These are phyloP conservation scores for Cyrtodaria siliqua DNA, from an alignment of 2,888 invertebrate species.

Conservation along the genomic window DNA sequence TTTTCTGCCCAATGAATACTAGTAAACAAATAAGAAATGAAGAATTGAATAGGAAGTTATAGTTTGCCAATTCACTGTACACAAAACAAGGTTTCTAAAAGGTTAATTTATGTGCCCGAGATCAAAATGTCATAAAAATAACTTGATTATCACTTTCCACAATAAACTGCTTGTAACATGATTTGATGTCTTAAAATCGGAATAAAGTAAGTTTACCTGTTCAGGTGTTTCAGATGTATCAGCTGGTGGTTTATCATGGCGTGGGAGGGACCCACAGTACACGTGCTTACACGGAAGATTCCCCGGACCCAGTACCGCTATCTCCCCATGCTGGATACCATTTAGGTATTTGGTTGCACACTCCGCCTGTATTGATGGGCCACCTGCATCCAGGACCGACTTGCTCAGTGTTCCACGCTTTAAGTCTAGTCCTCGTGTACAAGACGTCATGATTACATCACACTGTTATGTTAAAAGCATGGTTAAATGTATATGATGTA, in stretches of 20 bases:
- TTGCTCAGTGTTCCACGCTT: conserved; percentile 71
- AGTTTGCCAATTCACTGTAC: no score
- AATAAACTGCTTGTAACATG: no score
- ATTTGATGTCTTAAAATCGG: no score
- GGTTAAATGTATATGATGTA: no score
- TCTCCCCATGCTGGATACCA: conserved; percentile 68
- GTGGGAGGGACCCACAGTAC: conserved; percentile 57
- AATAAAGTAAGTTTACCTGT: conserved; percentile 25
- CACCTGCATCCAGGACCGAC: conserved; percentile 69
- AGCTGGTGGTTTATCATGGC: conserved; percentile 42
- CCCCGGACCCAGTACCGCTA: conserved; percentile 68
- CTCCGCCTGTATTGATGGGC: conserved; percentile 71
- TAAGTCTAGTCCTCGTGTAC: conserved; percentile 67
- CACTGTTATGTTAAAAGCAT: no score
- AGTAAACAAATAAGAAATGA: no score
- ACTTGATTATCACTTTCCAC: no score
- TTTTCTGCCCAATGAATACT: no score
- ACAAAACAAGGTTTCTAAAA: no score
- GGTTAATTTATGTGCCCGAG: no score
- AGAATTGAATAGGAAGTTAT: no score
- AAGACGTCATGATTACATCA: conserved; percentile 77
- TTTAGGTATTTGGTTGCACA: conserved; percentile 61
- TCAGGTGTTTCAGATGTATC: conserved; percentile 11
- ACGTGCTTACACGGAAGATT: conserved; percentile 55
- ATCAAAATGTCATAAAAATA: no score